A percentile compares a stretch with the other conserved stretches of the same genome.
Conservation (phyloP, 2,113 vertebrate species). For the Promerops cafer region DNA sequence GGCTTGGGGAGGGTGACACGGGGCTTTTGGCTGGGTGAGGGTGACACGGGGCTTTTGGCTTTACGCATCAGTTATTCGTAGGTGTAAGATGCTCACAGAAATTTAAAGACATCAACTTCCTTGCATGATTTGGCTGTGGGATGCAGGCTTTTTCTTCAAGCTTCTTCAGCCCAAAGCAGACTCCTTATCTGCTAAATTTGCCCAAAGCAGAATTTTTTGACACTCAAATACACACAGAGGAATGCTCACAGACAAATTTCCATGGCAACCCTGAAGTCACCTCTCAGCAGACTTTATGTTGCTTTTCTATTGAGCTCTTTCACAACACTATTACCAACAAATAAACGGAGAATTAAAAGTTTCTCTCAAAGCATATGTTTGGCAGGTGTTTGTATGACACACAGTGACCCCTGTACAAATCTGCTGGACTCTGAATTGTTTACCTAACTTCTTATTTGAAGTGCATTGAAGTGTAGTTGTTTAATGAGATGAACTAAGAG, state of each 20-base stretch:
- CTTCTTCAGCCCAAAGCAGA: not conserved
- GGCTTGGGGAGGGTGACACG: fast-evolving
- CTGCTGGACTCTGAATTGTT: not conserved
- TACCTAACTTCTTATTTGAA: not conserved
- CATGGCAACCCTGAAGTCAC: slow-evolving; percentile 47
- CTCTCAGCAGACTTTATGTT: slow-evolving; percentile 10
- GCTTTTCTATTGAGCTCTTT: slow-evolving; percentile 9
- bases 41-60: not conserved
- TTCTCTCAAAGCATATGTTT: not conserved
- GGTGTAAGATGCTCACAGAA: not conserved
- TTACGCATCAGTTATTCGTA: not conserved
- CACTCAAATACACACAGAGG: not conserved
- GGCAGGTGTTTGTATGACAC: not conserved
- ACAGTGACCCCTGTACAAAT: not conserved
- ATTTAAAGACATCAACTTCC: not conserved
- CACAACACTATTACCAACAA: not conserved
- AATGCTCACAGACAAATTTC: slow-evolving; percentile 6
- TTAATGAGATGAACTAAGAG: not conserved
- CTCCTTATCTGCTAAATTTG: not conserved
- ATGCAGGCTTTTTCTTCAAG: not conserved
- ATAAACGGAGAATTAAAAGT: not conserved
- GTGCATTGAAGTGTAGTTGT: not conserved
- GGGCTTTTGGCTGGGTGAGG: not conserved
- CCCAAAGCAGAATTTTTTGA: not conserved
- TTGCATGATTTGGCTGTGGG: not conserved